Conservation (phyloP, 92 coral and sea anemone species). For the Epizoanthus fatuus region DNA sequence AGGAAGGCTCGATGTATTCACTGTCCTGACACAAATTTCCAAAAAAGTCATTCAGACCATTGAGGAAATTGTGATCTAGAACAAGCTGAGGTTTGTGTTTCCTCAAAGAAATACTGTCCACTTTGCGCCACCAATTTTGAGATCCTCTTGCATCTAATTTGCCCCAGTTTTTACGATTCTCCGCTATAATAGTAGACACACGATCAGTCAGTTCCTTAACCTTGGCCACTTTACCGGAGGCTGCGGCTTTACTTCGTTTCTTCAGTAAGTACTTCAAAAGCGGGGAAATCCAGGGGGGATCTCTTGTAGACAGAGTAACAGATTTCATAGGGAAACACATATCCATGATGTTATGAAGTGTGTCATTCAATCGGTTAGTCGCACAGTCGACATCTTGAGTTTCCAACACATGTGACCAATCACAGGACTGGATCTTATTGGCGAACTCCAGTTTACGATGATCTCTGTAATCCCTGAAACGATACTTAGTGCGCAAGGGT, state of each 20-base stretch:
- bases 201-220: conserved; percentile 26
- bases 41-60: too few relatives aligned
- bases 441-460: conserved; percentile 24
- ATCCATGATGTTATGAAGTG: conserved; percentile 26
- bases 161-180: conserved; percentile 37
- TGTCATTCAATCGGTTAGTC: conserved; percentile 27
- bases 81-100: too few relatives aligned
- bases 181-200: conserved; percentile 24
- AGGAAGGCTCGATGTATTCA: conserved; percentile 1
- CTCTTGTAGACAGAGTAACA: conserved; percentile 45
- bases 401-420: conserved; percentile 34
- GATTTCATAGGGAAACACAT: conserved; percentile 48
- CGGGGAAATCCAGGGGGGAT: conserved; percentile 49
- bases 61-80: too few relatives aligned
- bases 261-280: conserved; percentile 41
- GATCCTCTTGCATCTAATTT: conserved; percentile 16
- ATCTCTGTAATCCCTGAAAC: conserved; percentile 44
- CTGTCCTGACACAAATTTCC: not conserved
- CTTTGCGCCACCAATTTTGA: conserved; percentile 45
- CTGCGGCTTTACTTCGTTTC: conserved; percentile 34
- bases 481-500: conserved; percentile 39
- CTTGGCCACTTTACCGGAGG: conserved; percentile 23
- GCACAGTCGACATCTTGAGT: conserved; percentile 27
- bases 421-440: conserved; percentile 18
- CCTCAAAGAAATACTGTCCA: conserved; percentile 18